Base-by-base conservation (phyloP, 2,797 vertebrate genomes). In the Lepilemur septentrionalis region DNA sequence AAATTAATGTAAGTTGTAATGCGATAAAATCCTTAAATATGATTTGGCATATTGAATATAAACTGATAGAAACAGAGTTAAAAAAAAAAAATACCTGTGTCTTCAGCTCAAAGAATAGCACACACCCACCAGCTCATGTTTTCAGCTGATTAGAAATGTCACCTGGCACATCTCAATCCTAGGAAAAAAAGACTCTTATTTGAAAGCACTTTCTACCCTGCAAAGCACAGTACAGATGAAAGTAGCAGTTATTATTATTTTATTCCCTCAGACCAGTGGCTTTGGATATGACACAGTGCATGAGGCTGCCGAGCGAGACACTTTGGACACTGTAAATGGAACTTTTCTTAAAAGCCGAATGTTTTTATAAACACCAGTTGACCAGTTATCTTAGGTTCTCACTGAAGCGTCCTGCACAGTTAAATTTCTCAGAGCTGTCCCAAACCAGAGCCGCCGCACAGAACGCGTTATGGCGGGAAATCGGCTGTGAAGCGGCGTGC, bases 191-290 rank as follows among this genome's bases (percentile, higher is more conserved):
- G 13, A 1, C 7, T 17, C 1, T 18, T 65, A 41, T 55, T 30
- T 28, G 15, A 32, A 59, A 28, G 52, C 2, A 0, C 17, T 63
- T 48, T 43, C 52, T 9, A 7, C 4, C 2, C 65, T n/a, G 3
- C 35, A 23, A 32, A 57, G 48, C 38, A 5, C 22, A 4, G 18
- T 4, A 1, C 0, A 14, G 35, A 30, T 46, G 14, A 1, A 75
- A 25, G 30, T 2, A 17, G 2, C 43, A 32, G 8, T 35, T 10
- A 1, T 7, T 25, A 35, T 23, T 28, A 41, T 65, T 70, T 80
- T 17, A 32, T 46, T 55, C 10, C 9, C 30, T 76, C 32, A 32
- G 35, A 63, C 38, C 32, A 52, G 80, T 0, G 6, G 4, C 65
- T 80, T 52, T 50, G 32, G 69, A 32, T 43, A 14, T 0, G 4